These are phyloP conservation scores for Melanostoma scalare DNA, from an alignment of 2,888 invertebrate genomes.

Conservation along the genomic window DNA sequence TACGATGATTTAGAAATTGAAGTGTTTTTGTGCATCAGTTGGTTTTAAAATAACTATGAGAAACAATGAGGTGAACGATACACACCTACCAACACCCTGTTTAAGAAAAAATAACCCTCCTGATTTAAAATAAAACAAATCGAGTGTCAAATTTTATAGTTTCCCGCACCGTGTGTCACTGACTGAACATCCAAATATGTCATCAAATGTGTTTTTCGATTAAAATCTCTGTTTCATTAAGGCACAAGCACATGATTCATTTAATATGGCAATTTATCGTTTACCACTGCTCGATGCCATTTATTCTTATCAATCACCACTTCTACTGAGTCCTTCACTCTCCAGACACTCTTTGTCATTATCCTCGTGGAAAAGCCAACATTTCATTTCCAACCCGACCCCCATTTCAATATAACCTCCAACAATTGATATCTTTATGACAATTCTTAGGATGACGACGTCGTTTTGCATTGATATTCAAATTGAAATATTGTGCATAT, in stretches of 20 bases:
- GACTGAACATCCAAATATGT: constrained; percentile 31
- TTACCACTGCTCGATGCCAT: constrained; percentile 1
- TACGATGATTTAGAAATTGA: no score
- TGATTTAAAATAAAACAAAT: constrained; percentile 25
- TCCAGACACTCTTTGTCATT: constrained; percentile 41
- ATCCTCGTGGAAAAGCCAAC: constrained; percentile 42
- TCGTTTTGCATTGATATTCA: constrained; percentile 71
- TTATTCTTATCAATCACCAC: constrained; percentile 46
- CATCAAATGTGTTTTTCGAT: constrained; percentile 40
- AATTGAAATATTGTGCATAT: constrained; percentile 73
- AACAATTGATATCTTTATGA: constrained; percentile 72
- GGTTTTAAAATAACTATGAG: no score
- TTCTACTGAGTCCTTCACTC: constrained; percentile 22
- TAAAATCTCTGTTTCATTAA: constrained; percentile 22
- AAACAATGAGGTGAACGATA: no score
- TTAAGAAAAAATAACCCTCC: background rate
- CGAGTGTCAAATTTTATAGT: constrained; percentile 33
- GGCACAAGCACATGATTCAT: constrained; percentile 39
- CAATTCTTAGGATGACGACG: constrained; percentile 70
- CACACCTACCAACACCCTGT: no score
- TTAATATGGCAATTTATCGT: constrained; percentile 53
- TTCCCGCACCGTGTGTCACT: constrained; percentile 16
- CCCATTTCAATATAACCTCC: constrained; percentile 49
- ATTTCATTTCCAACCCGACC: constrained; percentile 17
- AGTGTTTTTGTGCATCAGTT: no score